Evolutionary conservation across 2,113 vertebrate species (phyloP), one percentile per base, ranked within the genome.

Genomic region (Sakesphorus luctuosus): DNA sequence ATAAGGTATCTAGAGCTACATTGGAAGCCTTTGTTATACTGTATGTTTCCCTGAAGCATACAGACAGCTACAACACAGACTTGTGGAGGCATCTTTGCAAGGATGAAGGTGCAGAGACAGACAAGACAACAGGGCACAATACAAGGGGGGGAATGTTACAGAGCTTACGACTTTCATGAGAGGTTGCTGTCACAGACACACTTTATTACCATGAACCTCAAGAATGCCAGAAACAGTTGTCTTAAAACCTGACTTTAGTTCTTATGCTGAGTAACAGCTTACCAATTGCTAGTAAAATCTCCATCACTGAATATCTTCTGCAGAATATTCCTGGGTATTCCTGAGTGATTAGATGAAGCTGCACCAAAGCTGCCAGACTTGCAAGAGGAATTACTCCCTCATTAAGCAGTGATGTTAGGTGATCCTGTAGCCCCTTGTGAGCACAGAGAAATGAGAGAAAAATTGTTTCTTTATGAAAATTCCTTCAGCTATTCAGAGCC

Each of bases 331-430:
- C 53, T 71, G 19, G 19, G 15, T 67, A 55, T 77, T 82, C 47
- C 38, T 35, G n/a, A 63, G 50, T 43, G 65, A 71, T 55, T 46
- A 87, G 43, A 28, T 55, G 26, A 87, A 87, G 21, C 38, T 63
- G 26, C 61, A 50, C 29, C 1, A 0, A 68, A 77, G 19, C 38
- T 78, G 38, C 33, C 58, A 67, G 77, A 33, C 28, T 71, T 84
- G n/a, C 43, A 84, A 67, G 80, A 90, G 43, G n/a, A 94, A 87
- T 79, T 91, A 35, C 7, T 68, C 91, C 36, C 21, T 95, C 81
- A 58, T 76, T 90, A 90, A 75, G n/a, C 31, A n/a, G 18, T 26
- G 55, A 59, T 74, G 50, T 53, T 77, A 72, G 31, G 58, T 79
- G 78, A 90, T 85, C 31, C 28, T 53, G 21, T 53, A 73, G 49